phyloP scores from a whole-genome alignment of 1,140 invertebrate genomes.

The Littorina saxatilis region DNA sequence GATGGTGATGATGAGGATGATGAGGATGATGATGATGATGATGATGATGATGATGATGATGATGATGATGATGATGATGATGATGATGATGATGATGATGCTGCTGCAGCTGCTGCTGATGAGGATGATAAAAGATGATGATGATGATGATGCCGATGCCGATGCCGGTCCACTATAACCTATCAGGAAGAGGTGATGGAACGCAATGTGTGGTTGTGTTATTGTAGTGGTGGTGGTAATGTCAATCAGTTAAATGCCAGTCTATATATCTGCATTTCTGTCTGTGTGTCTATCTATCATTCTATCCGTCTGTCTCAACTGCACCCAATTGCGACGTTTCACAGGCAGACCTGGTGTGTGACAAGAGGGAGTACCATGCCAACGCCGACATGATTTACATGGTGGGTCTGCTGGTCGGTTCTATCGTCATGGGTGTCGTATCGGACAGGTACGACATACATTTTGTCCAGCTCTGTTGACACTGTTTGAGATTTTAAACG shows the following conservation, averaged over 20 bases:
- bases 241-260: too few relatives aligned
- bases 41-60: slow-evolving; percentile 21
- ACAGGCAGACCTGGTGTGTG: slow-evolving; percentile 86
- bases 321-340: slow-evolving; percentile 43
- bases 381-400: slow-evolving; percentile 87
- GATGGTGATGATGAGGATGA: too few relatives aligned
- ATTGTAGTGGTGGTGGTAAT: too few relatives aligned
- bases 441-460: slow-evolving; percentile 83
- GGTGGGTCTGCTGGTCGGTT: slow-evolving; percentile 86
- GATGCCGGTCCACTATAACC: too few relatives aligned
- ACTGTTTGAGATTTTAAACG: too few relatives aligned
- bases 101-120: too few relatives aligned
- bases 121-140: too few relatives aligned
- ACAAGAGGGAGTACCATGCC: slow-evolving; percentile 81
- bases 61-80: slow-evolving; percentile 1
- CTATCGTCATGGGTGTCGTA: slow-evolving; percentile 85
- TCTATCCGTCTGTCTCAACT: background rate
- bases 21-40: too few relatives aligned
- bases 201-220: too few relatives aligned
- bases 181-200: too few relatives aligned
- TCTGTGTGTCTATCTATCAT: background rate
- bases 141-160: too few relatives aligned
- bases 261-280: background rate
- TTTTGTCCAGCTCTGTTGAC: background rate
- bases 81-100: slow-evolving; percentile 25